These are phyloP conservation scores for Monodelphis domestica DNA, from an alignment of 2,797 vertebrate species.

Conservation along the genomic window DNA sequence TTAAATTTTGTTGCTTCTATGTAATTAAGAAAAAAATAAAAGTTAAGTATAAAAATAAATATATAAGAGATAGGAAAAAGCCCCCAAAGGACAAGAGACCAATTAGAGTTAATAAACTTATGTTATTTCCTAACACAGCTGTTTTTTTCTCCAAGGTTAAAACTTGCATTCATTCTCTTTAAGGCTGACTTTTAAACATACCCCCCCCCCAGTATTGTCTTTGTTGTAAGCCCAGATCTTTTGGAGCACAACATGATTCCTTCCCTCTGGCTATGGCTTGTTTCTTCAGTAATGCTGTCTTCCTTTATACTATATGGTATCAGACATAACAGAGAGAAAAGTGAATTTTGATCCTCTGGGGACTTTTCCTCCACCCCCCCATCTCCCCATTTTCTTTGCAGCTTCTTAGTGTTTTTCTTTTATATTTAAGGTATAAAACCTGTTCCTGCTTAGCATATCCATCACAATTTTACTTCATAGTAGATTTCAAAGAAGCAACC, in stretches of 20 bases:
- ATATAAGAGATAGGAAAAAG: neutral
- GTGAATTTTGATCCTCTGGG: neutral
- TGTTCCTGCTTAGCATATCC: constrained; percentile 16
- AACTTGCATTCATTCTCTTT: constrained; percentile 3
- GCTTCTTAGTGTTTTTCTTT: constrained; percentile 29
- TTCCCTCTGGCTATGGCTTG: constrained; percentile 8
- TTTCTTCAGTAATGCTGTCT: constrained; percentile 6
- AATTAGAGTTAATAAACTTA: constrained; percentile 6
- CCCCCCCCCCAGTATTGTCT: constrained; percentile 37
- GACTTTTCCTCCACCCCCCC: neutral
- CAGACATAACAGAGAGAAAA: constrained; percentile 21
- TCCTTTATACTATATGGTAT: neutral
- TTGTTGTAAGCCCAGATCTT: constrained; percentile 39
- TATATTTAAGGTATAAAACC: constrained; percentile 15
- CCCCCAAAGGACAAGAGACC: neutral
- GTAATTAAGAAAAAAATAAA: neutral
- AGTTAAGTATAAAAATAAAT: neutral
- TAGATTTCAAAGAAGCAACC: constrained; percentile 26
- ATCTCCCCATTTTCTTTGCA: neutral
- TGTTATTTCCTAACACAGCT: neutral
- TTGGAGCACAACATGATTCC: constrained; percentile 24
- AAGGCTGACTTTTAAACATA: constrained; percentile 6
- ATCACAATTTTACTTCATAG: constrained; percentile 27
- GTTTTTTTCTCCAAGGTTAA: constrained; percentile 37
- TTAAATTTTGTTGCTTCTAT: neutral